phyloP scores from a whole-genome alignment of 1,140 invertebrate species.

The Piezodorus guildinii region DNA sequence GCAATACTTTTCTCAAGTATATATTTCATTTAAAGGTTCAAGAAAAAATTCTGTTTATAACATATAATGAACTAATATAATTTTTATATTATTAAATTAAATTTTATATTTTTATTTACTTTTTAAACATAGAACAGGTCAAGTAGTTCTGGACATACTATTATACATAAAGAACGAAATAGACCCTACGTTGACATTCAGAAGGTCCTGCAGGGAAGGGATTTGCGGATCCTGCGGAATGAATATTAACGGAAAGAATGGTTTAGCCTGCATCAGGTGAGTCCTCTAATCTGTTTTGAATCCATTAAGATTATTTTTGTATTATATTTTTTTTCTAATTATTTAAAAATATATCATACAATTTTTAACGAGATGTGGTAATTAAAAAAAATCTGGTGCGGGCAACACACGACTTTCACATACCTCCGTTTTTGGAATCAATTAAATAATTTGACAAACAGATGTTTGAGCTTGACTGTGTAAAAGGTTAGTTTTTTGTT shows the following conservation, averaged over 20 bases:
- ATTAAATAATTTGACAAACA: too few species aligned
- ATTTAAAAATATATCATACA: not conserved
- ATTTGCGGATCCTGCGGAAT: slow-evolving; percentile 86
- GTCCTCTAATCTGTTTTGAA: slow-evolving; percentile 7
- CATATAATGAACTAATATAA: too few species aligned
- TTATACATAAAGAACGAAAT: slow-evolving; percentile 79
- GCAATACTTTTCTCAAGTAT: too few species aligned
- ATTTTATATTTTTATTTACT: not conserved
- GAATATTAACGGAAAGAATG: slow-evolving; percentile 79
- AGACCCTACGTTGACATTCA: slow-evolving; percentile 71
- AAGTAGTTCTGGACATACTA: slow-evolving; percentile 78
- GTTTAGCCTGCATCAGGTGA: slow-evolving; percentile 71
- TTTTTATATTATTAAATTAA: too few species aligned
- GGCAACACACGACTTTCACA: too few species aligned
- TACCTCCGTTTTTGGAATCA: too few species aligned
- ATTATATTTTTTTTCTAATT: too few species aligned
- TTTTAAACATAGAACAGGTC: slow-evolving; percentile 39
- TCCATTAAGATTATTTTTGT: not conserved
- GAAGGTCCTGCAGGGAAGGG: slow-evolving; percentile 74
- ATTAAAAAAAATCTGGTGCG: too few species aligned
- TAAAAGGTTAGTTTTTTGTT: too few species aligned
- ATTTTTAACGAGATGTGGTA: not conserved
- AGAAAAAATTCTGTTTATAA: too few species aligned
- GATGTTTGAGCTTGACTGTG: too few species aligned
- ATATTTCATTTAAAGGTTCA: too few species aligned